These are phyloP conservation scores for Chloroclysta siterata DNA, from an alignment of 2,888 invertebrate species.

Conservation along the genomic window DNA sequence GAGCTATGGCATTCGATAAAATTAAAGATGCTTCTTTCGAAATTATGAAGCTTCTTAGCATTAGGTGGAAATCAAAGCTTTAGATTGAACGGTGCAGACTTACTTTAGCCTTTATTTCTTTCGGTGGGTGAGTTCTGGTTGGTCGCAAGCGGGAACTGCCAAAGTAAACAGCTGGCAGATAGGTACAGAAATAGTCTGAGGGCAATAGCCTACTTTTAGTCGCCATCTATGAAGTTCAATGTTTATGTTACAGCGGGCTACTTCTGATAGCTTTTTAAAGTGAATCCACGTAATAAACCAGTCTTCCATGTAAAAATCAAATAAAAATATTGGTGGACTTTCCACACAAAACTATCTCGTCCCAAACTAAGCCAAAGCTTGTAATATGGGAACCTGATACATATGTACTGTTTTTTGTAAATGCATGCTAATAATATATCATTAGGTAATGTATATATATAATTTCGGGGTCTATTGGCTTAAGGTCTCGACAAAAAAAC, in stretches of 20 bases:
- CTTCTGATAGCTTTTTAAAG: conserved; percentile 16
- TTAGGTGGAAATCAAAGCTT: not conserved
- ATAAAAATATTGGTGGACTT: too few relatives aligned
- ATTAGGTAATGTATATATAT: too few relatives aligned
- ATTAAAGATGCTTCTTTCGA: not conserved
- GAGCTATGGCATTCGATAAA: not conserved
- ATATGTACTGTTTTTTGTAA: too few relatives aligned
- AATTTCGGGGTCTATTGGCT: not conserved
- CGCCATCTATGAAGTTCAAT: conserved; percentile 50
- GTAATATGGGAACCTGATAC: too few relatives aligned
- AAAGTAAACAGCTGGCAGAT: conserved; percentile 56
- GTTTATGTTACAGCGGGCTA: conserved; percentile 41
- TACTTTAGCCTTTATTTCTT: conserved; percentile 14
- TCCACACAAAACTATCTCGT: too few relatives aligned
- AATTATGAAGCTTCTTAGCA: not conserved
- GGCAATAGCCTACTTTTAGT: conserved; percentile 61
- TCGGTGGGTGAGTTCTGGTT: conserved; percentile 27
- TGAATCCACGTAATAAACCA: not conserved
- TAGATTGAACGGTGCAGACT: not conserved
- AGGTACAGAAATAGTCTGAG: conserved; percentile 60
- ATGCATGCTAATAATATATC: too few relatives aligned
- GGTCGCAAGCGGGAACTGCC: conserved; percentile 45
- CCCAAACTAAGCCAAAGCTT: too few relatives aligned
- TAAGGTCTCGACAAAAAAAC: not conserved
- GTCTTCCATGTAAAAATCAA: too few relatives aligned